Evolutionary conservation across 1,140 invertebrate species (phyloP), one percentile per base, ranked within the genome.

Genomic region (Pemphigus obesinymphae): DNA sequence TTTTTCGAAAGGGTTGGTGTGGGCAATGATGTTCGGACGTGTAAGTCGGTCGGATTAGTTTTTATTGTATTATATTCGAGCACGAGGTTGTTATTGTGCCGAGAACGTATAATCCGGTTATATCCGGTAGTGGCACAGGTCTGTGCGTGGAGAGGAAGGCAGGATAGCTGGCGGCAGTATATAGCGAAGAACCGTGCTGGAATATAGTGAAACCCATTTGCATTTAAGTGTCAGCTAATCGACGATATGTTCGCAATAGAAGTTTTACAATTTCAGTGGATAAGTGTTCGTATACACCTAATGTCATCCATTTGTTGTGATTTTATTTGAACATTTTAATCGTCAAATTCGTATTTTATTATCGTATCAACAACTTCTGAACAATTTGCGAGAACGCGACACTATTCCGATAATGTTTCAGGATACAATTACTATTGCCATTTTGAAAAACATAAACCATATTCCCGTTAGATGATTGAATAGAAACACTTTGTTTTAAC

Each of bases 191-290:
- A n/a, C n/a, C n/a, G n/a, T n/a, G n/a, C n/a, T n/a, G n/a, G n/a
- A n/a, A n/a, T n/a, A n/a, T 7, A 40, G 20, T n/a, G 34, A 43
- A 70, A 45, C 68, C 68, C 40, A 70, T 70, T 70, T 70, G 68
- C 68, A 70, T 70, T 70, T 70, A 70, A 70, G 68, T 45, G 40
- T 70, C 40, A 40, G 40, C 68, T 70, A 70, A 70, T 70, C 68
- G 37, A 20, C 40, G 37, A 70, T 45, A 40, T 45, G 68, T 70
- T 45, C 23, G 68, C 68, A 70, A 70, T 70, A 70, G 45, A 70
- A 70, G 68, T 70, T 45, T 43, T 70, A 45, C 68, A 13, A 40
- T 45, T n/a, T 45, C 68, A 17, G 11, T 7, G 68, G 68, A 70
- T 70, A 45, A 70, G 68, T 45, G 68, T 70, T 23, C 1, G 13